A percentile compares a stretch with the other conserved stretches of the same genome.
These are phyloP conservation scores for Acanthiza pusilla DNA, from an alignment of 2,797 vertebrate species.

Conservation along the genomic window DNA sequence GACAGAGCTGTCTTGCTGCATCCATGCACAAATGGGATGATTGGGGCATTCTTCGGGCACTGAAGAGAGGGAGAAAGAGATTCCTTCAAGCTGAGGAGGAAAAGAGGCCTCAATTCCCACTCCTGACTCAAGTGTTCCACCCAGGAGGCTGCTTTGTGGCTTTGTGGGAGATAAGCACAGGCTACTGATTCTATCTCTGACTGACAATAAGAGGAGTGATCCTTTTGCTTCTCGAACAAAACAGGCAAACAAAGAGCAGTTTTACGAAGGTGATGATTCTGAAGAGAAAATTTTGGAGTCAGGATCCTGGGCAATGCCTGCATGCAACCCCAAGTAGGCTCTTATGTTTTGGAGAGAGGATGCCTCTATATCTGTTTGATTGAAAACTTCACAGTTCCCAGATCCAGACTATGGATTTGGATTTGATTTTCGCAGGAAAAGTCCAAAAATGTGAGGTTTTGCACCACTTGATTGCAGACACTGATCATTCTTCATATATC, in stretches of 20 bases:
- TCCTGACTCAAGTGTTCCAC: background rate
- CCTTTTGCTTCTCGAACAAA: background rate
- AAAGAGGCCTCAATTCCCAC: background rate
- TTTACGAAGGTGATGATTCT: background rate
- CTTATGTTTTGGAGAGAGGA: background rate
- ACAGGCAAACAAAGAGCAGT: background rate
- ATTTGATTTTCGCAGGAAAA: background rate
- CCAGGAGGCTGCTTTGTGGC: background rate
- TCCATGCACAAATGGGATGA: background rate
- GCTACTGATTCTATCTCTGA: background rate
- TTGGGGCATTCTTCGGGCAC: background rate
- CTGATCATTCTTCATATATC: background rate
- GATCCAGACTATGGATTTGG: background rate
- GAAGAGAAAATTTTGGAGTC: background rate
- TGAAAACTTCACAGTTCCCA: background rate
- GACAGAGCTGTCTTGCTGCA: background rate
- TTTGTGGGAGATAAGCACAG: background rate
- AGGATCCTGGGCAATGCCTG: background rate
- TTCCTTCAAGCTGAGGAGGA: background rate
- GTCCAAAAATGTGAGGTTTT: background rate
- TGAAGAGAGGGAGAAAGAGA: background rate
- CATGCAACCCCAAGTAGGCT: background rate
- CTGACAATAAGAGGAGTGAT: background rate
- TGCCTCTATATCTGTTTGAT: fast-evolving
- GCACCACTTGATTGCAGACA: background rate